Base-by-base conservation (phyloP, 2,888 invertebrate genomes). In the Drosophila aldrichi region DNA sequence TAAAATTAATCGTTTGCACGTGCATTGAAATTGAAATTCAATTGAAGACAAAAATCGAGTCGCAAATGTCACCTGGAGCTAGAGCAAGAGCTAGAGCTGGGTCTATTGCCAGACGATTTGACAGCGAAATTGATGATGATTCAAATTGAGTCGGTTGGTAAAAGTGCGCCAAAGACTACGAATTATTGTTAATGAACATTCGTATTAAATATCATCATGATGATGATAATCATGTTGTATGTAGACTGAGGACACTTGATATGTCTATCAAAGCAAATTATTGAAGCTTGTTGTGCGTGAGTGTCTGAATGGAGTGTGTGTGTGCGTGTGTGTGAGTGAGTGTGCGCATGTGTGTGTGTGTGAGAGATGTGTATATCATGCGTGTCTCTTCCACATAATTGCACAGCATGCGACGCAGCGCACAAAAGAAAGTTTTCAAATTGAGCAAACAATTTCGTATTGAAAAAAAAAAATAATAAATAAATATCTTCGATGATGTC, bases 1-100 rank as follows among this genome's bases (percentile, higher is more conserved):
- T 66, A 63, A 76, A 89, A 81, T 89, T 75, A 87, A 89, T 75
- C 81, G 81, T 25, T 70, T 36, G 81, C 78, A 83, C 83, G 87
- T 84, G 89, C 68, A 56, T 32, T 66, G 87, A 80, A 77, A 71
- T 16, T 32, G 20, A 73, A 78, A 75, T 64, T 68, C 38, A 16
- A 43, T 58, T 20, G 52, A 22, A 52, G 22, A 22, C 52, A 3
- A 36, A 52, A 22, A 22, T 52, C 16, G 52, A 52, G 36, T 5
- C 32, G 29, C 32, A 32, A 49, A 52, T 68, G 56, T 63, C 75
- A 73, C 18, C 68, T 73, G 78, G 58, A 32, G 25, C 18, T 43
- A n/a, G n/a, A n/a, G n/a, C n/a, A n/a, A n/a, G n/a, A n/a, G n/a
- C n/a, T n/a, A 10, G 18, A 10, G 18, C 32, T 40, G 38, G 16